Base-by-base conservation (phyloP, 2,113 vertebrate genomes). In the Psittacula cyanocephala region DNA sequence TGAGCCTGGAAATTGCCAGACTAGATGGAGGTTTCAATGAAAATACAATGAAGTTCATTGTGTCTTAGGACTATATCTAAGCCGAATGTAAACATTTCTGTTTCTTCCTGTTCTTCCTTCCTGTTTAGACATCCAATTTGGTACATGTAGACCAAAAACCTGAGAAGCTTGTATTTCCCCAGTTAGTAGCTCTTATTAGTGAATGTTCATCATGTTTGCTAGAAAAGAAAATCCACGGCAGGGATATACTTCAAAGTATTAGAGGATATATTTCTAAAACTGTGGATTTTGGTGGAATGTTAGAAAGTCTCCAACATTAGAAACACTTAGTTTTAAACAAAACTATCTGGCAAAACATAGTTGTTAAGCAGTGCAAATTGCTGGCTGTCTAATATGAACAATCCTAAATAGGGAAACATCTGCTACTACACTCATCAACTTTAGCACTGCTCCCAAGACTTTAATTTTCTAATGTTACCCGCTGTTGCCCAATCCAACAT, bases 21-120 rank as follows among this genome's bases (percentile, higher is more conserved):
- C 23, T 89, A 86, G 57, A 95, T 89, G 44, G 88, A 96, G 44
- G 95, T n/a, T 62, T 97, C 87, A 96, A 10, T 33, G 49, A 89
- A 46, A 91, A 74, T 25, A 59, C 8, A 39, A 44, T 62, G 4
- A 71, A 24, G 4, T 22, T 6, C n/a, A 50, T 90, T 71, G 22
- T 87, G 50, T 62, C 39, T 44, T 85, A 33, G 39, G 8, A 63
- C 14, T 81, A 14, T 29, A 60, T 28, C n/a, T 83, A 79, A 52
- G 39, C 44, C 29, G 59, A 64, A 71, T 39, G 17, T 29, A 83
- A 64, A 69, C 17, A n/a, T 27, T 69, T 39, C 28, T 67, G 10
- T 59, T 72, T 77, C 39, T 82, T 70, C 59, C 8, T 85, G 28
- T 65, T 14, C 7, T 64, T 65, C 15, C 23, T 90, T 74, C 46